Conservation (phyloP, 2,888 invertebrate genomes). For the Pyrrhosoma nymphula region DNA sequence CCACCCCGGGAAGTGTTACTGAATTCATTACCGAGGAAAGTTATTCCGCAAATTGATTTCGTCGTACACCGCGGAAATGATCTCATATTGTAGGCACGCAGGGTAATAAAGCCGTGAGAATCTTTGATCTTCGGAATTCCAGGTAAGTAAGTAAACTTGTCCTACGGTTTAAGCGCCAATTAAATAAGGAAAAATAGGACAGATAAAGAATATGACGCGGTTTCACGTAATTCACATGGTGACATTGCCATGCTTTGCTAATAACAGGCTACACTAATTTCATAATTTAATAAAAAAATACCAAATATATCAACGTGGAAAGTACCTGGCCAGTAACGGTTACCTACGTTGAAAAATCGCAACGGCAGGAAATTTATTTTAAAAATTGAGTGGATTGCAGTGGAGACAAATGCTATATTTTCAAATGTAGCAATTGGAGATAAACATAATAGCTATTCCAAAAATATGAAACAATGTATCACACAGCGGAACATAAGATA, state of each 20-base stretch:
- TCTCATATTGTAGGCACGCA: not conserved
- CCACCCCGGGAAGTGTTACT: not conserved
- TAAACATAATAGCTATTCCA: not conserved
- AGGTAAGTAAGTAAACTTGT: not conserved
- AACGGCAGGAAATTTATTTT: too few relatives aligned
- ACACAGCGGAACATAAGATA: not conserved
- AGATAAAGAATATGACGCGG: not conserved
- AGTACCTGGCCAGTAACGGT: too few relatives aligned
- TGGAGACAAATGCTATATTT: too few relatives aligned
- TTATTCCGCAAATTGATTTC: not conserved
- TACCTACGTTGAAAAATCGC: too few relatives aligned
- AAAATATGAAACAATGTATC: not conserved
- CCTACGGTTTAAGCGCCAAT: not conserved
- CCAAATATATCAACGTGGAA: too few relatives aligned
- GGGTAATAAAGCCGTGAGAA: not conserved
- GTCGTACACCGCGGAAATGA: not conserved
- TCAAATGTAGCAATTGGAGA: not conserved
- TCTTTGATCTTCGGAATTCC: not conserved
- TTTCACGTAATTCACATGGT: too few relatives aligned
- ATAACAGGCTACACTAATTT: too few relatives aligned
- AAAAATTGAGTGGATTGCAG: too few relatives aligned
- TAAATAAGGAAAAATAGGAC: not conserved
- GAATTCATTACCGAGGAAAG: slow-evolving; percentile 2
- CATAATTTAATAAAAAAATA: too few relatives aligned
- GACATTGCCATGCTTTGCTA: too few relatives aligned